Evolutionary conservation across 2,797 vertebrate genomes (phyloP), one percentile per base, ranked within the genome.

Genomic region (Esox lucius): DNA sequence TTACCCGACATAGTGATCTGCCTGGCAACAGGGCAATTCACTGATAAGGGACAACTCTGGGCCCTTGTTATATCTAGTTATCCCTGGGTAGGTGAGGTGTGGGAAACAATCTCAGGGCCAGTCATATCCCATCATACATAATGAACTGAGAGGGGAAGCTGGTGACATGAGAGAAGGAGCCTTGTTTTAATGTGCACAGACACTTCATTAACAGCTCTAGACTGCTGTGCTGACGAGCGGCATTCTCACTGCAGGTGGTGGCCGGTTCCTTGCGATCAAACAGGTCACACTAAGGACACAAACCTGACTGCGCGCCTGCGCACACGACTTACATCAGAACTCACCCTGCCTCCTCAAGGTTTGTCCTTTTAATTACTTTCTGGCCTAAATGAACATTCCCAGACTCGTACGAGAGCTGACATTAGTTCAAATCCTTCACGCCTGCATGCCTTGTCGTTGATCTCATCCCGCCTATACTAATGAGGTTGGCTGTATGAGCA

Each of bases 71-170:
- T 46, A 0, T 46, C 42, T 8, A 39, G 35, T 39, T 8, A 39
- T 39, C 35, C 35, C 35, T 46, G 42, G 42, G 42, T 13, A 46
- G 42, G 12, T 46, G 42, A 46, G 9, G 42, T 46, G 9, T 46
- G 42, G 12, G 42, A 46, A 46, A 46, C 42, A 46, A 46, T 13
- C 42, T 13, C 42, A 46, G 42, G 9, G 9, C 42, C 42, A 13
- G 42, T 46, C 42, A 46, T 13, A 4, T 11, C 42, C 42, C 8
- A 46, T 46, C 42, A 46, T 46, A 46, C 12, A 13, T 46, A 46
- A 16, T 39, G 62, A 75, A 59, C 77, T 72, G 78, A 77, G 81
- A 85, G 69, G 69, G 85, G 81, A 67, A 6, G 8, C 68, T 2
- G 73, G 61, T 66, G 81, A 80, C 79, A 75, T n/a, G 49, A 31